These are phyloP conservation scores for Siniperca chuatsi DNA, from an alignment of 2,113 vertebrate species.

Conservation along the genomic window DNA sequence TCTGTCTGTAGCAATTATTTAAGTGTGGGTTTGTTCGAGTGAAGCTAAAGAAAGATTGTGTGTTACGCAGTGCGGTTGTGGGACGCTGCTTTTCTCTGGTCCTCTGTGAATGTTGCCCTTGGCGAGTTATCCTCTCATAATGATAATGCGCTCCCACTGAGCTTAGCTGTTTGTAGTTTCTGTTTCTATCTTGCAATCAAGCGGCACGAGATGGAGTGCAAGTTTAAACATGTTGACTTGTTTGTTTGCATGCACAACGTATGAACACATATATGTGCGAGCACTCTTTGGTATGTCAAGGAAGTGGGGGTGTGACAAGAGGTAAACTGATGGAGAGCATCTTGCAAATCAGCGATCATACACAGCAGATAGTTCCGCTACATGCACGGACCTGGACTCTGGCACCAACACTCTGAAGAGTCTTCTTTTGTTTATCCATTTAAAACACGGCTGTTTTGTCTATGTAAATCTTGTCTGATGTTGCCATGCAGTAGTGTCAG, in stretches of 20 bases:
- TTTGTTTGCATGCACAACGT: slow-evolving; percentile 20
- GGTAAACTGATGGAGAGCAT: slow-evolving; percentile 14
- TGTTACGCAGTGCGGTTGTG: neutral
- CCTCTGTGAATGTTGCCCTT: slow-evolving; percentile 11
- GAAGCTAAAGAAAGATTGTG: slow-evolving; percentile 15
- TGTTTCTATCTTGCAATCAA: slow-evolving; percentile 48
- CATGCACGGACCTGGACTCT: slow-evolving; percentile 2
- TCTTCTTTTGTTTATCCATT: neutral
- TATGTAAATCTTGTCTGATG: neutral
- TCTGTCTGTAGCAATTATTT: neutral
- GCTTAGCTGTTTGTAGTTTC: slow-evolving; percentile 30
- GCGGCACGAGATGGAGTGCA: slow-evolving; percentile 31
- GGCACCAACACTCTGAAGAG: neutral
- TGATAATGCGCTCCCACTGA: slow-evolving; percentile 33
- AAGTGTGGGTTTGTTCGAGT: slow-evolving; percentile 28
- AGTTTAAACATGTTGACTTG: slow-evolving; percentile 52
- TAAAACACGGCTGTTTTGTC: slow-evolving; percentile 15
- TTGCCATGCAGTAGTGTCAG: neutral
- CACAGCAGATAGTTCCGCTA: slow-evolving; percentile 3
- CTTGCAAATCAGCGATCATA: slow-evolving; percentile 52
- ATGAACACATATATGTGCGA: slow-evolving; percentile 13
- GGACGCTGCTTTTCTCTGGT: neutral
- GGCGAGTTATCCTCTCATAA: slow-evolving; percentile 20
- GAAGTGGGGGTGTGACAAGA: neutral
- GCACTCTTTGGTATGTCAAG: slow-evolving; percentile 19